Conservation (phyloP, 1,140 invertebrate species). For the Polyergus mexicanus region DNA sequence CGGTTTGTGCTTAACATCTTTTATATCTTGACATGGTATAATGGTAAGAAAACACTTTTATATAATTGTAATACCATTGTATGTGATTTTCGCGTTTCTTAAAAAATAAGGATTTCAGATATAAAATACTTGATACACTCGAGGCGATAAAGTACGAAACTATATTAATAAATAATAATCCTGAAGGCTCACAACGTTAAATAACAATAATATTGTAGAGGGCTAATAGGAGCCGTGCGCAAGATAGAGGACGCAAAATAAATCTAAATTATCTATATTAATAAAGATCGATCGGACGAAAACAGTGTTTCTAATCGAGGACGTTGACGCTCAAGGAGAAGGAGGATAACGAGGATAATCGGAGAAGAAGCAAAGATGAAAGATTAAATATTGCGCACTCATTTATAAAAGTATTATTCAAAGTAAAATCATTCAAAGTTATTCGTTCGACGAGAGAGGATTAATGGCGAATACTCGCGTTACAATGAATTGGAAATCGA, state of each 20-base stretch:
- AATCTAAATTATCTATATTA: too few relatives aligned
- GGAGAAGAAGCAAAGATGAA: neutral
- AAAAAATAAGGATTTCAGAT: neutral
- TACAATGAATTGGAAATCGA: constrained; percentile 46
- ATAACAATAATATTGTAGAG: too few relatives aligned
- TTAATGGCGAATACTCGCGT: neutral
- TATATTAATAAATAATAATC: constrained; percentile 41
- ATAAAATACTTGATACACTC: neutral
- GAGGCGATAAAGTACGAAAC: neutral
- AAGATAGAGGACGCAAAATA: too few relatives aligned
- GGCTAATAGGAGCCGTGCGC: too few relatives aligned
- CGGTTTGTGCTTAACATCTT: too few relatives aligned
- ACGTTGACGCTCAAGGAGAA: neutral
- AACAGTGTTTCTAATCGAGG: neutral
- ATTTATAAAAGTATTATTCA: constrained; percentile 14
- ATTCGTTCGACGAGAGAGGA: neutral
- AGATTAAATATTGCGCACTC: neutral
- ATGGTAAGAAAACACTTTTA: too few relatives aligned
- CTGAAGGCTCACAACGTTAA: too few relatives aligned
- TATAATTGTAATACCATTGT: too few relatives aligned
- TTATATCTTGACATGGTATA: too few relatives aligned
- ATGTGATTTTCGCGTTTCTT: neutral
- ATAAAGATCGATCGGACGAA: neutral
- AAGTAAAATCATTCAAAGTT: neutral
- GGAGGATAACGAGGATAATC: constrained; percentile 2